phyloP scores from a whole-genome alignment of 2,113 vertebrate species.

The Dissostichus mawsoni region DNA sequence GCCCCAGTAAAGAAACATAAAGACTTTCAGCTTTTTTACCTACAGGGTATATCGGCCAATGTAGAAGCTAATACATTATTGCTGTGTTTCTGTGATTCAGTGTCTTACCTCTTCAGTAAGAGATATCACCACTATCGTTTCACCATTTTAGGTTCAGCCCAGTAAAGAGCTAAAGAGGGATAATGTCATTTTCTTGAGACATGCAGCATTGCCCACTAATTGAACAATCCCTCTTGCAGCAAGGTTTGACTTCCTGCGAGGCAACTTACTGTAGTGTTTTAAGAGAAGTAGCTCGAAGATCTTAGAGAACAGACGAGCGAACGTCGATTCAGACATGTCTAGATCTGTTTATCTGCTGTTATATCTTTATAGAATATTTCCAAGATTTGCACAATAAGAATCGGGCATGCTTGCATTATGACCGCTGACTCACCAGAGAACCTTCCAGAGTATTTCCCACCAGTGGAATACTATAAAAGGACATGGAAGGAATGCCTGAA shows the following conservation, averaged over 20 bases:
- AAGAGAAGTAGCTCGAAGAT: not conserved
- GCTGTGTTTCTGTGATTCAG: not conserved
- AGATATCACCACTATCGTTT: not conserved
- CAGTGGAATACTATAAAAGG: constrained; percentile 38
- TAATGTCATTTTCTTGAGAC: constrained; percentile 5
- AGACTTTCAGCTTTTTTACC: not conserved
- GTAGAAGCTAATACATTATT: not conserved
- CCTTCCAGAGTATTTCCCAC: constrained; percentile 47
- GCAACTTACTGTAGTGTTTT: not conserved
- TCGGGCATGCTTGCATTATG: constrained; percentile 13
- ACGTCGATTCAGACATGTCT: not conserved
- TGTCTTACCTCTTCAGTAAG: not conserved
- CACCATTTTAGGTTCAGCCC: not conserved
- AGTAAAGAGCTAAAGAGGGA: not conserved
- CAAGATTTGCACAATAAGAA: constrained; percentile 18
- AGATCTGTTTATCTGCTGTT: not conserved
- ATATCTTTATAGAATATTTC: not conserved
- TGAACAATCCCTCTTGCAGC: constrained; percentile 27
- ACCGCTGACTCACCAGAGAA: constrained; percentile 33
- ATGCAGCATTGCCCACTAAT: constrained; percentile 13
- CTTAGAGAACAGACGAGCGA: not conserved
- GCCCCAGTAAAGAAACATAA: not conserved
- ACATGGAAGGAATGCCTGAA: constrained; percentile 15
- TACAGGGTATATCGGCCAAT: not conserved
- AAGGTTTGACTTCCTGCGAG: constrained; percentile 3